phyloP scores from a whole-genome alignment of 2,888 invertebrate genomes.

The Terebella lapidaria region DNA sequence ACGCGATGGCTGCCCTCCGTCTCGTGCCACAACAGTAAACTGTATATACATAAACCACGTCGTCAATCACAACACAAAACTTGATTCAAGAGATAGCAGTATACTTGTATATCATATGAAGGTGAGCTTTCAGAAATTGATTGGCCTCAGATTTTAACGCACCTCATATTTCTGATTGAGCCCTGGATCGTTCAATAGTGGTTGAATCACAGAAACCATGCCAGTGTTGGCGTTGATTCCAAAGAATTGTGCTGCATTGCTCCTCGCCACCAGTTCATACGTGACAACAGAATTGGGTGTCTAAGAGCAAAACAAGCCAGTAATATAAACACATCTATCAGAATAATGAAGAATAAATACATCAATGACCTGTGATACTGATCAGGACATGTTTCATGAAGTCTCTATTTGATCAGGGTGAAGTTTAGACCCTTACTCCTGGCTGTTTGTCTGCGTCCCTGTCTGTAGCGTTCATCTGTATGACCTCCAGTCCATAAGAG shows the following conservation, averaged over 20 bases:
- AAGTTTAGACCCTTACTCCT: constrained; percentile 12
- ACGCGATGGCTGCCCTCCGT: neutral
- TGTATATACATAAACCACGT: neutral
- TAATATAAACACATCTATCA: no score
- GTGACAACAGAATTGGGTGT: constrained; percentile 35
- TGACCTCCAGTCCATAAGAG: constrained; percentile 15
- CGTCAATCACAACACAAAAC: no score
- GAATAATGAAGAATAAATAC: no score
- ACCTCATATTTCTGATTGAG: constrained; percentile 10
- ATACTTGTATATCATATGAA: no score
- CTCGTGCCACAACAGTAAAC: neutral
- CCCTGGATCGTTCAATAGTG: constrained; percentile 23
- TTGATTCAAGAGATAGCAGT: no score
- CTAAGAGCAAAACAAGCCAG: no score
- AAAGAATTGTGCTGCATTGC: constrained; percentile 23
- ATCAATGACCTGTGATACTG: no score
- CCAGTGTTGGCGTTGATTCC: constrained; percentile 32
- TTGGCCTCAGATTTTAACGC: no score
- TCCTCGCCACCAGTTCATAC: constrained; percentile 19
- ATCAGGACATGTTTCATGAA: no score
- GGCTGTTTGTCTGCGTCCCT: constrained; percentile 12
- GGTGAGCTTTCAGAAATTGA: no score
- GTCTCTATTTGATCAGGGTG: no score
- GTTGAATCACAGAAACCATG: constrained; percentile 26
- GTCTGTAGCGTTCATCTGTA: constrained; percentile 26